Percentiles rank a stretch among this genome's conserved stretches.
phyloP scores from a whole-genome alignment of 2,797 vertebrate species.

The Mycteria americana region DNA sequence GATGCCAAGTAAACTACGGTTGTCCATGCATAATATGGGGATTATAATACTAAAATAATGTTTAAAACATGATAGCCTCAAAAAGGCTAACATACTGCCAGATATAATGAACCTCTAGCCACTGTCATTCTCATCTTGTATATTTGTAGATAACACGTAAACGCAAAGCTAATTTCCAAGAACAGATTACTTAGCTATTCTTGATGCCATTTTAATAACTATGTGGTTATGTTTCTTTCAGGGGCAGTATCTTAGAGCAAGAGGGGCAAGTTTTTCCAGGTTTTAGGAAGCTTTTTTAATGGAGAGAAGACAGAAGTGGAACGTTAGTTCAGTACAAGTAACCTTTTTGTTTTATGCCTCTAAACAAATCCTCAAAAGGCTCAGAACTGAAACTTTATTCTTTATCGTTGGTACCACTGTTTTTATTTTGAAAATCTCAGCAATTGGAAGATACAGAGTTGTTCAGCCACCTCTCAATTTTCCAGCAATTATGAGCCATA shows the following conservation, averaged over 20 bases:
- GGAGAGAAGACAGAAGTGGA: not conserved
- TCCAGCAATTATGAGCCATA: slow-evolving; percentile 36
- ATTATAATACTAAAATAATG: not conserved
- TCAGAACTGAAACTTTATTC: not conserved
- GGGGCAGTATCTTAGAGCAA: slow-evolving; percentile 36
- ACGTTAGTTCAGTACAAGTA: not conserved
- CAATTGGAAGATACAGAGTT: not conserved
- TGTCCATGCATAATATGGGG: slow-evolving; percentile 27
- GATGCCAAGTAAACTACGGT: slow-evolving; percentile 48
- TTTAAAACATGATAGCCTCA: slow-evolving; percentile 32
- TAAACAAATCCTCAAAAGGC: slow-evolving; percentile 21
- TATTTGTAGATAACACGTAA: slow-evolving; percentile 47
- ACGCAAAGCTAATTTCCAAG: slow-evolving; percentile 28
- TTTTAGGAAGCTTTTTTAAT: slow-evolving; percentile 13
- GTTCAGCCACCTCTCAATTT: slow-evolving; percentile 20
- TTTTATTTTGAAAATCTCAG: slow-evolving; percentile 22
- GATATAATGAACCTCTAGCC: slow-evolving; percentile 30
- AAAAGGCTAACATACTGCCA: slow-evolving; percentile 49
- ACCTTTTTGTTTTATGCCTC: not conserved
- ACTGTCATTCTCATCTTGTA: slow-evolving; percentile 46
- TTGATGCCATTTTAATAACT: slow-evolving; percentile 48
- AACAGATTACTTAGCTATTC: slow-evolving; percentile 48
- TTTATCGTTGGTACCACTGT: not conserved
- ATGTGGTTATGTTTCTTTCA: slow-evolving; percentile 38
- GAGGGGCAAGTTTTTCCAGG: not conserved